Evolutionary conservation across 2,888 invertebrate species (phyloP), one percentile per base, ranked within the genome.

Genomic region (Cantharis rustica): DNA sequence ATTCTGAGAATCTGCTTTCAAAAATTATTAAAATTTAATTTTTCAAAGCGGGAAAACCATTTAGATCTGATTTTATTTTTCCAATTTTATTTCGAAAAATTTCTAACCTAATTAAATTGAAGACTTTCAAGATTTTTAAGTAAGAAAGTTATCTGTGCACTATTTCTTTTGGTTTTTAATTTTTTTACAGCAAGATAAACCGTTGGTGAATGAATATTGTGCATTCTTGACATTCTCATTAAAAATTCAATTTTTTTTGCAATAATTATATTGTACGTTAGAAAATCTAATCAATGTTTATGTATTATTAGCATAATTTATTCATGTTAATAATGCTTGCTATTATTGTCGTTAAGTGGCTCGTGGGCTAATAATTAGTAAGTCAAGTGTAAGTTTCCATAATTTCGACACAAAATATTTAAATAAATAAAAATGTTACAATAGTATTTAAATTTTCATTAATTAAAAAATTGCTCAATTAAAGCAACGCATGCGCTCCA

Each of bases 401-500:
- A n/a, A 47, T 47, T 47, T 47, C n/a, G 47, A 47, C 13, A 47
- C 7, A 47, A 47, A 47, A n/a, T n/a, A 47, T n/a, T 47, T 47
- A n/a, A 47, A 9, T n/a, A 47, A 47, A 47, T 47, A 47, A n/a
- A 47, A n/a, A 47, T 47, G 47, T 47, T n/a, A n/a, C n/a, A 47
- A 47, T 47, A 47, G 47, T 47, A 47, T 47, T 47, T 47, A 13
- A 13, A 47, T 47, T 47, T 47, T 47, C 47, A 47, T 47, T 47
- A 47, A 47, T 47, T 47, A 47, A n/a, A 17, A 63, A 63, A 23
- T 16, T 23, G 63, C 71, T 71, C 63, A 63, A 71, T 71, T 71
- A 63, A 66, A 72, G 27, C 26, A 72, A 76, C 75, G 75, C 75
- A 76, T 76, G 75, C 75, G 75, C 72, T 61, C 72, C 69, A 69